phyloP scores from a whole-genome alignment of 2,888 invertebrate species.

The Bursaphelenchus okinawaensis region DNA sequence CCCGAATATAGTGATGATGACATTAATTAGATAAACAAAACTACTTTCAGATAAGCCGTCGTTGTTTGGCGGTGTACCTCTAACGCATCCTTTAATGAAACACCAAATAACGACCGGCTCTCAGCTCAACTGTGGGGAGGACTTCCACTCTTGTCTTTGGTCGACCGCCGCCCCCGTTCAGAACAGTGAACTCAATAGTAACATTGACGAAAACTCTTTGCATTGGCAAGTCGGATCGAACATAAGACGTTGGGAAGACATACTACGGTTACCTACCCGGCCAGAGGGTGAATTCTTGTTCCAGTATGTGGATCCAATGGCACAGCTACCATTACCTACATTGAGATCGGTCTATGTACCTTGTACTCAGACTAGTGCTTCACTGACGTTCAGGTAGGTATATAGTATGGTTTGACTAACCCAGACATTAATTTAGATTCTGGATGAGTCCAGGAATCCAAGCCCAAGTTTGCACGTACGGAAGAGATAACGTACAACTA shows the following conservation, averaged over 20 bases:
- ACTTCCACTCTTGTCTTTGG: slow-evolving; percentile 30
- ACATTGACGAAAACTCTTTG: slow-evolving; percentile 6
- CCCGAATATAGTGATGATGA: not conserved
- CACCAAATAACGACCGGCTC: slow-evolving; percentile 28
- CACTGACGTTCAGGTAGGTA: slow-evolving; percentile 42
- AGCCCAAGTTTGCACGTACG: slow-evolving; percentile 52
- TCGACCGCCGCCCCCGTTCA: slow-evolving; percentile 16
- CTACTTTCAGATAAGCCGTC: slow-evolving; percentile 26
- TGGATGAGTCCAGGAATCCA: slow-evolving; percentile 54
- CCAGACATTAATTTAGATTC: slow-evolving; percentile 32
- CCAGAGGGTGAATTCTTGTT: slow-evolving; percentile 50
- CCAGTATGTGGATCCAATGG: slow-evolving; percentile 49
- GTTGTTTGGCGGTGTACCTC: slow-evolving; percentile 30
- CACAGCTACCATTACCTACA: slow-evolving; percentile 42
- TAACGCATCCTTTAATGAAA: slow-evolving; percentile 23
- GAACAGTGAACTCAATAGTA: not conserved
- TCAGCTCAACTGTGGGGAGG: slow-evolving; percentile 35
- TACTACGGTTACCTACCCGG: slow-evolving; percentile 18
- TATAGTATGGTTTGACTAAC: not conserved
- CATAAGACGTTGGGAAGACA: slow-evolving; percentile 39
- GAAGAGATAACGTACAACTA: slow-evolving; percentile 43
- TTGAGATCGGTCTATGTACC: slow-evolving; percentile 48
- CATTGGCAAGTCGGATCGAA: slow-evolving; percentile 46
- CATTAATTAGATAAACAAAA: not conserved
- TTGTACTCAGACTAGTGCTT: slow-evolving; percentile 45